Evolutionary conservation across 2,797 vertebrate species (phyloP), one percentile per base, ranked within the genome.

Genomic region (Chiropotes sagulatus): DNA sequence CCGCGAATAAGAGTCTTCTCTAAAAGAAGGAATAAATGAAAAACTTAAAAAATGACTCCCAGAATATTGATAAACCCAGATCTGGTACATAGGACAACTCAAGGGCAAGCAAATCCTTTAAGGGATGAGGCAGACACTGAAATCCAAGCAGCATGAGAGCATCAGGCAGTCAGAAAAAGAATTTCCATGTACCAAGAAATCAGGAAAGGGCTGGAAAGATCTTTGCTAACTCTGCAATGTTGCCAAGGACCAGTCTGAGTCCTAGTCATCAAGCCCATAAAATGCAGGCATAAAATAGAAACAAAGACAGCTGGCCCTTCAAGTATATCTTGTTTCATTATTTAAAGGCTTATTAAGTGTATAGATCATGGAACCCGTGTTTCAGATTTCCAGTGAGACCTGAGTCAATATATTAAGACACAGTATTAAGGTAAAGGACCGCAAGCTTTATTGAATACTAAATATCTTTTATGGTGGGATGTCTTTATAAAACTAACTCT

Each of bases 341-440:
- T 94, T 97, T 97, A 97, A 97, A 96, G 89, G 73, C 82, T 97
- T 98, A 97, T 97, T 97, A 96, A 96, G 93, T 90, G 33, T 79
- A 93, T 97, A 98, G 81, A 97, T 97, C 93, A 98, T 83, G 33
- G 88, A 94, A 92, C 81, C 41, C 0, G 2, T 88, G 81, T 91
- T 73, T 96, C 95, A 92, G 92, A 90, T 94, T 95, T 96, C 57
- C 95, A 97, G 48, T 73, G 97, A 97, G 33, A 88, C 33, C n/a
- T 54, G 30, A 97, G 90, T 97, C 87, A 94, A 94, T 95, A 97
- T 96, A 96, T 94, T 96, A 94, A 96, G 78, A 64, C 2, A 58
- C 24, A 93, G 73, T 54, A 85, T 92, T 97, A 97, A 95, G 84
- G 96, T 94, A 96, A 95, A 90, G 26, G 72, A 72, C 64, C 70